These are phyloP conservation scores for Pogonocherus hispidulus DNA, from an alignment of 2,888 invertebrate species.

Conservation along the genomic window DNA sequence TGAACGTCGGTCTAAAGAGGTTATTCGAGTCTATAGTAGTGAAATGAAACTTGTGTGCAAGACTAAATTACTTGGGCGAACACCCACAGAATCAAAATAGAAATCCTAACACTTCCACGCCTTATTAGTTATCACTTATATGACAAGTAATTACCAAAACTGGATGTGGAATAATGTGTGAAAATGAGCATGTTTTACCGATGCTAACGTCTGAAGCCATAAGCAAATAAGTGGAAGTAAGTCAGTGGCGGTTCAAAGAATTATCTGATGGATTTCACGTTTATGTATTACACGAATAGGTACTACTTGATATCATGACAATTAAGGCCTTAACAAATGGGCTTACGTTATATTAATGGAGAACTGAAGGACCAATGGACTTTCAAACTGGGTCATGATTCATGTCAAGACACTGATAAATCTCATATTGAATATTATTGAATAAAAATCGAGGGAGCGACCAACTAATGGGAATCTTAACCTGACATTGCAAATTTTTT, in stretches of 20 bases:
- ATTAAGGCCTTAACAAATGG: no score
- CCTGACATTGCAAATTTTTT: no score
- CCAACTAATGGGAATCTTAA: no score
- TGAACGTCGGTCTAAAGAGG: neutral
- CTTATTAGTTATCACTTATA: slow-evolving; percentile 40
- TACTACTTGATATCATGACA: no score
- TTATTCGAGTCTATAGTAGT: slow-evolving; percentile 8
- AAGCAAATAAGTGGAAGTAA: neutral
- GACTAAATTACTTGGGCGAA: slow-evolving; percentile 9
- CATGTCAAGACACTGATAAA: no score
- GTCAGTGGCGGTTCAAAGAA: neutral
- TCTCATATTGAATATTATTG: no score
- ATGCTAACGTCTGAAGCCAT: slow-evolving; percentile 1
- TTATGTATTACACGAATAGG: no score
- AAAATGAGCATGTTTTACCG: slow-evolving; percentile 2
- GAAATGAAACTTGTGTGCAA: slow-evolving; percentile 11
- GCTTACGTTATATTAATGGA: no score
- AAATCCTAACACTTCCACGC: slow-evolving; percentile 32
- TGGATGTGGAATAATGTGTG: slow-evolving; percentile 5
- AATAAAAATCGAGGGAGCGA: no score
- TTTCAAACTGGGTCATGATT: no score
- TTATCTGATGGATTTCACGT: no score
- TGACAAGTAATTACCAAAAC: slow-evolving; percentile 35
- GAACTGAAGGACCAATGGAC: no score
- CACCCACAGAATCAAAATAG: slow-evolving; percentile 29